Evolutionary conservation across 2,797 vertebrate genomes (phyloP).

Genomic region (Microctenopoma stevenorrisi): DNA sequence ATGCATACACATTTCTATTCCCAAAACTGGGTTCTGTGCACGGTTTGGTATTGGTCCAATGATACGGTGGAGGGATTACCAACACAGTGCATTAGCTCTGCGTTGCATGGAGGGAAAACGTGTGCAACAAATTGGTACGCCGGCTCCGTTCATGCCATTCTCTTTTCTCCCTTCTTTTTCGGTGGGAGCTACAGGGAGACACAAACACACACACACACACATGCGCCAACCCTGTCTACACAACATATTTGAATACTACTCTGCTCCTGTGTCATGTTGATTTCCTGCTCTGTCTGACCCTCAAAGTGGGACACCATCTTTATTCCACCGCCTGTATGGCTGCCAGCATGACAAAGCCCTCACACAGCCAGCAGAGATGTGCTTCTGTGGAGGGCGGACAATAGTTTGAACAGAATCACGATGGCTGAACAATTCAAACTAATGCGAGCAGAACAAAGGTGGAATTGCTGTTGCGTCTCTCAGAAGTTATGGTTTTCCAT

Average conservation of each 20-base stretch:
- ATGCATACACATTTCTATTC: neutral
- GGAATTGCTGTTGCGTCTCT: slow-evolving; percentile 39
- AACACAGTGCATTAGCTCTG: slow-evolving; percentile 17
- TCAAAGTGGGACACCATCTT: slow-evolving; percentile 59
- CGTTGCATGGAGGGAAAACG: slow-evolving; percentile 27
- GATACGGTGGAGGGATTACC: slow-evolving; percentile 60
- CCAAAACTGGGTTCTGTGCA: slow-evolving; percentile 38
- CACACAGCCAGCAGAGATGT: slow-evolving; percentile 50
- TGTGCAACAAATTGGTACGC: slow-evolving; percentile 47
- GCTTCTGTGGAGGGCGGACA: slow-evolving; percentile 60
- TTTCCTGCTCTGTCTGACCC: slow-evolving; percentile 70
- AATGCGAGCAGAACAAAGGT: slow-evolving; percentile 49
- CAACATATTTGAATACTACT: slow-evolving; percentile 55
- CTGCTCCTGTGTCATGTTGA: slow-evolving; percentile 69
- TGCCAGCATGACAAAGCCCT: slow-evolving; percentile 63
- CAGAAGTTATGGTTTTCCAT: slow-evolving; percentile 3
- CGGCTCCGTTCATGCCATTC: slow-evolving; percentile 38
- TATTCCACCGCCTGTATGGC: slow-evolving; percentile 49
- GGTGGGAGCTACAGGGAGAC: slow-evolving; percentile 26
- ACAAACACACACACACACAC: slow-evolving; percentile 24
- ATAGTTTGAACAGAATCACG: slow-evolving; percentile 65
- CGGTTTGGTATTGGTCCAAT: slow-evolving; percentile 26
- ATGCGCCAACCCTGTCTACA: slow-evolving; percentile 15
- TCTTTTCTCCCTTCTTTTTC: slow-evolving; percentile 21
- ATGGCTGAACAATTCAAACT: slow-evolving; percentile 56